Base-by-base conservation (phyloP, 2,888 invertebrate genomes). In the Brachypalpus laphriformis region DNA sequence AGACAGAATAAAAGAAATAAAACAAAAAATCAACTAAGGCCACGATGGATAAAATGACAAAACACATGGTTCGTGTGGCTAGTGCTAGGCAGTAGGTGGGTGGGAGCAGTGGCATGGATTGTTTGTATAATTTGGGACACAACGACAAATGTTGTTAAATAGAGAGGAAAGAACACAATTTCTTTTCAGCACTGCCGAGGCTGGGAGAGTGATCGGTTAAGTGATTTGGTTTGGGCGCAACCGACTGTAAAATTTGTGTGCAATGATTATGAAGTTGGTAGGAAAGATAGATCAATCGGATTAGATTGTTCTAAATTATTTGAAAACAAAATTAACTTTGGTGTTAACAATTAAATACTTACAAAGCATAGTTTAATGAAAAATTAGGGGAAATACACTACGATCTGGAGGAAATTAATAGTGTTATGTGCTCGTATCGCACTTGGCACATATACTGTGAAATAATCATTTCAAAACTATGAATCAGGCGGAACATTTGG, bases 241-340 rank as follows among this genome's bases (percentile, higher is more conserved):
- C 70, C 40, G 63, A 71, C 76, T 77, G 63, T 77, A 51, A 82
- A 77, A 77, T 65, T 20, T 63, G 16, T 74, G 28, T 34, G 20
- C 18, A 25, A 16, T 37, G n/a, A 14, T 22, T 49, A 28, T 63
- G 34, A 31, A 56, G 72, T 65, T 63, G 16, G 51, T 61, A 16
- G n/a, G n/a, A n/a, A n/a, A n/a, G n/a, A n/a, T n/a, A 56, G 54
- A 59, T 45, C 31, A 49, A 68, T 20, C 11, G 45, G 51, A 49
- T 42, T 28, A 51, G 28, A 51, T 25, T 59, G 14, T 22, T 8
- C 28, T 9, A 18, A 28, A 61, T 28, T 16, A 16, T 47, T 47
- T 7, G n/a, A 25, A 1, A 22, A n/a, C 20, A 70, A 40, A 42
- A 7, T 65, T 45, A 31, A n/a, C n/a, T n/a, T n/a, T n/a, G n/a